These are phyloP conservation scores for Amphipoea lucens DNA, from an alignment of 2,888 invertebrate genomes.

Conservation along the genomic window DNA sequence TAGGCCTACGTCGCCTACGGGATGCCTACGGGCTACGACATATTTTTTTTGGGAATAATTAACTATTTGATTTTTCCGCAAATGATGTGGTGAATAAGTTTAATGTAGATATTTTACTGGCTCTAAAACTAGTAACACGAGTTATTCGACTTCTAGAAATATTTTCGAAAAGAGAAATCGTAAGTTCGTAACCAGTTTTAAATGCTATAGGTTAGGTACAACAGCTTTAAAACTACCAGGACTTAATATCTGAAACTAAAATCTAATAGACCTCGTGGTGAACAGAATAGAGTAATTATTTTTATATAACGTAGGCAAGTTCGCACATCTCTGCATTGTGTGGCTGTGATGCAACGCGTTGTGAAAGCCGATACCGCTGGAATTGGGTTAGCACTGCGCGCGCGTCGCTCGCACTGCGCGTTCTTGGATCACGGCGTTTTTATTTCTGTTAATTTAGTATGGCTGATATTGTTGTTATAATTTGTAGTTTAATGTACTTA, in stretches of 20 bases:
- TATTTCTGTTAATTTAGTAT: constrained; percentile 41
- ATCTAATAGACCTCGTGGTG: constrained; percentile 26
- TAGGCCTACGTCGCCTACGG: constrained; percentile 17
- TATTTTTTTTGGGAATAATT: neutral
- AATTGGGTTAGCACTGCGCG: constrained; percentile 83
- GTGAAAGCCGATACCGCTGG: constrained; percentile 86
- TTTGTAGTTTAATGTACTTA: neutral
- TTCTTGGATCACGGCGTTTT: constrained; percentile 39
- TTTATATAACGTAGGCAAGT: constrained; percentile 63
- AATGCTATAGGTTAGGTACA: neutral
- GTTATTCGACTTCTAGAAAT: constrained; percentile 11
- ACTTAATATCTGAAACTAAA: constrained; percentile 24
- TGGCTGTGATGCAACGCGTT: constrained; percentile 80
- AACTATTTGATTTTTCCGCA: neutral
- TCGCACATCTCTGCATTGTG: constrained; percentile 68
- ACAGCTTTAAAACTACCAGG: constrained; percentile 9
- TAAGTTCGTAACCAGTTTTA: neutral
- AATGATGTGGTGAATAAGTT: neutral
- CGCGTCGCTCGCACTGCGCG: constrained; percentile 64
- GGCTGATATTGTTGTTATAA: constrained; percentile 9
- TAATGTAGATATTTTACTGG: neutral
- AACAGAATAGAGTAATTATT: constrained; percentile 57
- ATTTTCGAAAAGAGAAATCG: constrained; percentile 45
- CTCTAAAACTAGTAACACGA: constrained; percentile 16
- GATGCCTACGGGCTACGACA: constrained; percentile 7